Evolutionary conservation across 1,140 invertebrate genomes (phyloP).

Genomic region (Pogonus chalceus): DNA sequence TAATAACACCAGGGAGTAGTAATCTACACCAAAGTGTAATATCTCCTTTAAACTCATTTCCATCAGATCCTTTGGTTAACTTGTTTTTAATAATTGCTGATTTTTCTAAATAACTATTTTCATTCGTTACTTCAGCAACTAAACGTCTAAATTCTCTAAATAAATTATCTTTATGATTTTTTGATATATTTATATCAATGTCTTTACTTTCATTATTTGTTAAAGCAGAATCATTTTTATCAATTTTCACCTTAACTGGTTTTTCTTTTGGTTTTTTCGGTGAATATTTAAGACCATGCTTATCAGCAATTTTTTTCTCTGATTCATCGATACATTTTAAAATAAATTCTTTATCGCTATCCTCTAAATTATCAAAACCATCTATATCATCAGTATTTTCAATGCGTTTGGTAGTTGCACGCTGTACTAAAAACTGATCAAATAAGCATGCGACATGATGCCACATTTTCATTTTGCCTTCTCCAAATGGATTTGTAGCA

Average conservation of each 20-base stretch:
- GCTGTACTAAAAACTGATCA: conserved; percentile 64
- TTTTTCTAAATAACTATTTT: conserved; percentile 73
- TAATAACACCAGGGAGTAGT: conserved; percentile 70
- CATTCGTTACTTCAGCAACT: conserved; percentile 64
- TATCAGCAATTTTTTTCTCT: conserved; percentile 41
- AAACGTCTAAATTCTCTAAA: conserved; percentile 70
- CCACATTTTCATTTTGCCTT: conserved; percentile 82
- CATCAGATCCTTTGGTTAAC: conserved; percentile 54
- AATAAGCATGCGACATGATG: conserved; percentile 73
- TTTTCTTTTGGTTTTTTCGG: conserved; percentile 21
- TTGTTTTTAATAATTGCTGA: conserved; percentile 62
- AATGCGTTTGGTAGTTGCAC: conserved; percentile 71
- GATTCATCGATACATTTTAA: conserved; percentile 48
- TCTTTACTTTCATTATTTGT: background rate
- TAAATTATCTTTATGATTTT: conserved; percentile 49
- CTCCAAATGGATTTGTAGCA: conserved; percentile 65
- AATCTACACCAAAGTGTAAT: conserved; percentile 73
- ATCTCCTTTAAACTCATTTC: conserved; percentile 64
- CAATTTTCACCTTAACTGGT: background rate
- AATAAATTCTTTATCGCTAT: conserved; percentile 58
- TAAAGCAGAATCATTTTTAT: background rate
- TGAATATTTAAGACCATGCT: conserved; percentile 39
- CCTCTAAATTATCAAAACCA: conserved; percentile 57
- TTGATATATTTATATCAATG: background rate
- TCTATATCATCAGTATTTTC: conserved; percentile 69